Evolutionary conservation across 1,140 invertebrate species (phyloP).

Genomic region (Papilio aristodemus): DNA sequence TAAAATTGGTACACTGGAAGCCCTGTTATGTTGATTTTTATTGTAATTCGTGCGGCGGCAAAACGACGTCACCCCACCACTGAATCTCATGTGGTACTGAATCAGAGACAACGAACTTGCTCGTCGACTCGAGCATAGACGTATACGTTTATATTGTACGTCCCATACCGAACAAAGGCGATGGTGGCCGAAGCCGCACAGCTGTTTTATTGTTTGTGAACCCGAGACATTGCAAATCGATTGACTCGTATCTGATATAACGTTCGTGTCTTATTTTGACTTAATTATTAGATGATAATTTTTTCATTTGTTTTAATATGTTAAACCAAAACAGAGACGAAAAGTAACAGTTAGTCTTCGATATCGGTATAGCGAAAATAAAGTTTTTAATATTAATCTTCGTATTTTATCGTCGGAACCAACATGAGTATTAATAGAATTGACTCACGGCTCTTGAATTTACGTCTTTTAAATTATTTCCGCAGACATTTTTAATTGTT

Average conservation of each 20-base stretch:
- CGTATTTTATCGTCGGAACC: not conserved
- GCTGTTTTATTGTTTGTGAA: constrained; percentile 74
- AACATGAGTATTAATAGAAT: not conserved
- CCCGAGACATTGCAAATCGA: constrained; percentile 59
- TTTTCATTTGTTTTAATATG: not conserved
- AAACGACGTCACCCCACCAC: not conserved
- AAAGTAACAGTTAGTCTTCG: not conserved
- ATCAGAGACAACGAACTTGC: constrained; percentile 34
- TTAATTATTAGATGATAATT: constrained; percentile 32
- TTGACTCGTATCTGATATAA: constrained; percentile 44
- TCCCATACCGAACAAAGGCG: constrained; percentile 58
- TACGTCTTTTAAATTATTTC: not conserved
- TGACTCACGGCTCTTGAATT: too few relatives aligned
- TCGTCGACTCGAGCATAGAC: constrained; percentile 31
- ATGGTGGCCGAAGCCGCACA: constrained; percentile 57
- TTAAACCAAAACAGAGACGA: not conserved
- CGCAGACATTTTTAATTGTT: too few relatives aligned
- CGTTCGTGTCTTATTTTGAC: constrained; percentile 17
- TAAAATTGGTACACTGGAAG: constrained; percentile 27
- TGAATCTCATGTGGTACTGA: constrained; percentile 30
- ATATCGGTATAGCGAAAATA: not conserved
- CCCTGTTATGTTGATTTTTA: constrained; percentile 25
- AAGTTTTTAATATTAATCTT: not conserved
- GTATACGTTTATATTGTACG: constrained; percentile 40
- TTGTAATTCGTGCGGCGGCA: constrained; percentile 1